Evolutionary conservation across 2,797 vertebrate genomes (phyloP).

Genomic region (Bufotes viridis): DNA sequence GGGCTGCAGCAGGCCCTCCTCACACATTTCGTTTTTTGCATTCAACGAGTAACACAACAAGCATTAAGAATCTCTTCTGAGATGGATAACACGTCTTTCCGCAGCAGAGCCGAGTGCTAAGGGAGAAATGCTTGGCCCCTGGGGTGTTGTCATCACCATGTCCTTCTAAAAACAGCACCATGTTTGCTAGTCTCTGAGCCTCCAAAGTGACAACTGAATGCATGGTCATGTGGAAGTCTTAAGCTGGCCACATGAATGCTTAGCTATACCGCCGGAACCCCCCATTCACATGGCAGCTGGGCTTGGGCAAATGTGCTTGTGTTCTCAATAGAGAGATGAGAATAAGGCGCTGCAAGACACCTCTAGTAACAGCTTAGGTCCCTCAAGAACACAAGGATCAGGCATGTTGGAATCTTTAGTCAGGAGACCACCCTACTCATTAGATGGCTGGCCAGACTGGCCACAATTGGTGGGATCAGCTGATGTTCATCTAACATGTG

Average conservation of each 20-base stretch:
- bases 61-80: constrained; percentile 24
- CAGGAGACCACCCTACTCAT: too few relatives aligned
- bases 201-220: constrained; percentile 29
- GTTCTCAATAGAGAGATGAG: too few relatives aligned
- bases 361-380: too few relatives aligned
- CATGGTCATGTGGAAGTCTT: background rate
- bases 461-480: too few relatives aligned
- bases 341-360: too few relatives aligned
- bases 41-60: constrained; percentile 11
- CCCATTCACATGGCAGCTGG: background rate
- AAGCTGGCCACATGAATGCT: background rate
- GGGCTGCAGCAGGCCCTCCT: background rate
- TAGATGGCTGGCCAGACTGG: too few relatives aligned
- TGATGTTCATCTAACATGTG: too few relatives aligned
- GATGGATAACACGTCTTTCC: background rate
- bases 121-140: background rate
- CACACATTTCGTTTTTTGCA: background rate
- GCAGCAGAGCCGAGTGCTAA: constrained; percentile 1
- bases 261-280: too few relatives aligned
- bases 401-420: too few relatives aligned
- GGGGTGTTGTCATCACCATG: constrained; percentile 33
- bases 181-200: constrained; percentile 4
- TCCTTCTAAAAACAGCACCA: constrained; percentile 27
- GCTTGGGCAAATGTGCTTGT: too few relatives aligned
- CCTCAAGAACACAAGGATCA: too few relatives aligned